These are phyloP conservation scores for Dinomys branickii DNA, from an alignment of 2,113 vertebrate genomes.

Conservation along the genomic window DNA sequence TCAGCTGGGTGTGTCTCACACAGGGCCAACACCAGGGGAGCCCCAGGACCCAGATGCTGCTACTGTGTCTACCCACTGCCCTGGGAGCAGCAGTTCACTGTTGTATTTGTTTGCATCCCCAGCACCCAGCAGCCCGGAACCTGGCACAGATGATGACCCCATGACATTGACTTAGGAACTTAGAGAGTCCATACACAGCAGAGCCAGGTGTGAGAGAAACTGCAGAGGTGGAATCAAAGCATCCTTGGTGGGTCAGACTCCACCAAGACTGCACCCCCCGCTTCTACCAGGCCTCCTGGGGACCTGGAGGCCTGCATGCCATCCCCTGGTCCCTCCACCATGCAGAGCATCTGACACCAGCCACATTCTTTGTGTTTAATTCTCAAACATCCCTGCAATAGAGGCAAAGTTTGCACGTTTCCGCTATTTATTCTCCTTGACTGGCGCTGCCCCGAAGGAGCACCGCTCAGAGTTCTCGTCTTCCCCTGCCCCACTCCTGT, in stretches of 20 bases:
- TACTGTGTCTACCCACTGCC: background rate
- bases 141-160: background rate
- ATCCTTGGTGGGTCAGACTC: background rate
- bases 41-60: background rate
- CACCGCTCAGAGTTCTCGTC: background rate
- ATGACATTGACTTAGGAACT: background rate
- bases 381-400: background rate
- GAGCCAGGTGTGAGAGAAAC: background rate
- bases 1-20: background rate
- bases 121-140: background rate
- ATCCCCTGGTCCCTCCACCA: background rate
- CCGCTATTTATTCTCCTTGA: background rate
- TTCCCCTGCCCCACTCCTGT: background rate
- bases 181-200: background rate
- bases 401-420: background rate
- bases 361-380: background rate
- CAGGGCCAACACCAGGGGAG: background rate
- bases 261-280: background rate
- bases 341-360: background rate
- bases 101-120: background rate
- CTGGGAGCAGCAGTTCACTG: background rate
- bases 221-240: background rate
- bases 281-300: background rate
- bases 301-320: background rate
- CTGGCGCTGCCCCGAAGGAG: accelerated